phyloP scores from a whole-genome alignment of 2,113 vertebrate genomes.

The Mixornis gularis region DNA sequence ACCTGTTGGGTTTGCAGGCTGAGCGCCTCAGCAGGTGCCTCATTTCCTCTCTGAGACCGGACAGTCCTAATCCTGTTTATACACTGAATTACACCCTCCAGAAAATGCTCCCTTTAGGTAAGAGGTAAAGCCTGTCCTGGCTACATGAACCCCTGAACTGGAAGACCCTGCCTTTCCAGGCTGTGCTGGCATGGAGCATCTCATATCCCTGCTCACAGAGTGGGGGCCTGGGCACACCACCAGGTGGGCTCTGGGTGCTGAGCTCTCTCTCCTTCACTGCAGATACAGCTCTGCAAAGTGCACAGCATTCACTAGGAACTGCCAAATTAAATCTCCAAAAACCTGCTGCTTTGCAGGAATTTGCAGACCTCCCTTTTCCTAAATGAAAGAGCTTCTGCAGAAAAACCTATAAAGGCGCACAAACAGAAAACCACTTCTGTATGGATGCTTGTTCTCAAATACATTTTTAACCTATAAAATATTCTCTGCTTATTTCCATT shows the following conservation, averaged over 20 bases:
- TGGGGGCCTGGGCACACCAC: not conserved
- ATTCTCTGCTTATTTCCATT: conserved; percentile 35
- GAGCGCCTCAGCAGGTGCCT: not conserved
- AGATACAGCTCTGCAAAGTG: not conserved
- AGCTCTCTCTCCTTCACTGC: not conserved
- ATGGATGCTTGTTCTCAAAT: conserved; percentile 11
- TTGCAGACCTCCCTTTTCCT: not conserved
- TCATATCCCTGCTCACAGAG: not conserved
- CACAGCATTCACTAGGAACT: not conserved
- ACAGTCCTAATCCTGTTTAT: not conserved
- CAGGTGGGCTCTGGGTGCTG: not conserved
- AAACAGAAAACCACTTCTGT: not conserved
- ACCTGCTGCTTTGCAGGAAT: not conserved
- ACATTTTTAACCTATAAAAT: conserved; percentile 45
- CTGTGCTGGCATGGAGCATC: not conserved
- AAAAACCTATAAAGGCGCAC: not conserved
- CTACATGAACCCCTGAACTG: not conserved
- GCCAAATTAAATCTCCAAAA: not conserved
- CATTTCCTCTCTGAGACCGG: not conserved
- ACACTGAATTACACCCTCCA: not conserved
- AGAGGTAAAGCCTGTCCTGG: not conserved
- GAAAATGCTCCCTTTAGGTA: not conserved
- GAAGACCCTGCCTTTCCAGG: not conserved
- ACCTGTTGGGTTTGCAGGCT: not conserved
- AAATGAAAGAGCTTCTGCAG: conserved; percentile 17